Evolutionary conservation across 2,797 vertebrate genomes (phyloP), one percentile per base, ranked within the genome.

Genomic region (Echiichthys vipera): DNA sequence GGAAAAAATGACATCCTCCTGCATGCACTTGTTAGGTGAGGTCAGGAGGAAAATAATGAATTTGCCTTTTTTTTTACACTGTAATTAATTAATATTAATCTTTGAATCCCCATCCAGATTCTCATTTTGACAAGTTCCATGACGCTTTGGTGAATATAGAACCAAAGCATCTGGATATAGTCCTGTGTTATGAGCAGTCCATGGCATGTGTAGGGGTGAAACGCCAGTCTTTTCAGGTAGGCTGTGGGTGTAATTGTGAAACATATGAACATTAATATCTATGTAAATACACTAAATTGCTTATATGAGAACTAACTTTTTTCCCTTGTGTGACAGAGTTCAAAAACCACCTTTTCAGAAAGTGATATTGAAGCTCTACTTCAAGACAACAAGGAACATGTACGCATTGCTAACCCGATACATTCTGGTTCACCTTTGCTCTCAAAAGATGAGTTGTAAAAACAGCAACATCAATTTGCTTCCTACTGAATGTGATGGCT

Each of bases 141-240:
- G 57, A 55, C 14, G 84, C 64, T 55, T 70, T 93, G 63, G 1
- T 74, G 68, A 80, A 68, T 34, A 80, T 71, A 64, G 79, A 86
- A 39, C 68, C 57, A n/a, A 78, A 86, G 39, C 71, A 72, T 40
- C 75, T 93, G 69, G 64, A 81, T 8, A 61, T 91, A 9, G 25
- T 65, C 14, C 45, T 94, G 57, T 93, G 92, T 64, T 92, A 91
- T 67, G 91, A 94, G 78, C 76, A 78, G 45, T 88, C 90, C 37
- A 75, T 71, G 32, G 80, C 85, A 22, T 93, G 92, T 74, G 77
- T 92, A 0, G 91, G 92, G 20, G 83, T 93, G n/a, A 93, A 92
- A 70, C 89, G 37, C 0, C 74, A 80, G 11, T 61, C 78, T 46
- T 87, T 80, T 80, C 7, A 80, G 81, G 90, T 90, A 70, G 40